Conservation (phyloP, 2,888 invertebrate species). For the Anaspis maculata region DNA sequence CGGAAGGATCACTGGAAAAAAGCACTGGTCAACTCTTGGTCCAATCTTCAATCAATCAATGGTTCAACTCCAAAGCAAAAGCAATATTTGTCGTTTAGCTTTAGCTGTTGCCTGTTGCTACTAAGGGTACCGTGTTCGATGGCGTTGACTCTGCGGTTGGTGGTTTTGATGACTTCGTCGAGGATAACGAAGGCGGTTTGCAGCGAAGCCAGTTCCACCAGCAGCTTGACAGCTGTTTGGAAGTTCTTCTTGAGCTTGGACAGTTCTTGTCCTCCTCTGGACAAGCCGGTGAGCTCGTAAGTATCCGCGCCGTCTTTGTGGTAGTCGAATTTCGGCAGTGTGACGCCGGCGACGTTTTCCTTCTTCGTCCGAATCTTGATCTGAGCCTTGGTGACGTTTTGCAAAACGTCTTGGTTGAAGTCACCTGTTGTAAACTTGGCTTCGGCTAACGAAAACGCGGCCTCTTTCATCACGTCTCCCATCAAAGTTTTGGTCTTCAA, state of each 20-base stretch:
- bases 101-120: no score
- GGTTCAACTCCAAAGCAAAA: no score
- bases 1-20: constrained; percentile 83
- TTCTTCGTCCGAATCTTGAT: constrained; percentile 95
- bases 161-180: constrained; percentile 98
- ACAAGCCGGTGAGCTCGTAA: constrained; percentile 92
- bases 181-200: constrained; percentile 98
- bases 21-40: constrained; percentile 1
- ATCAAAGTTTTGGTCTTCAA: constrained; percentile 88
- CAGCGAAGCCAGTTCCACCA: constrained; percentile 94
- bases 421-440: constrained; percentile 95
- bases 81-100: no score
- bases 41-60: no score
- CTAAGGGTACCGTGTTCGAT: constrained; percentile 98
- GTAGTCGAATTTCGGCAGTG: constrained; percentile 90
- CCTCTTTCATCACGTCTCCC: constrained; percentile 99
- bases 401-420: constrained; percentile 95
- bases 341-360: constrained; percentile 95
- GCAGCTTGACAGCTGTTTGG: constrained; percentile 87
- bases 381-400: constrained; percentile 97
- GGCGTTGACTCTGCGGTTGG: constrained; percentile 98
- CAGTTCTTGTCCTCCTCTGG: constrained; percentile 95
- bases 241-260: constrained; percentile 97
- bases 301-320: constrained; percentile 94
- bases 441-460: constrained; percentile 96